Base-by-base conservation (phyloP, 2,888 invertebrate species). In the Drosophila tanythrix region DNA sequence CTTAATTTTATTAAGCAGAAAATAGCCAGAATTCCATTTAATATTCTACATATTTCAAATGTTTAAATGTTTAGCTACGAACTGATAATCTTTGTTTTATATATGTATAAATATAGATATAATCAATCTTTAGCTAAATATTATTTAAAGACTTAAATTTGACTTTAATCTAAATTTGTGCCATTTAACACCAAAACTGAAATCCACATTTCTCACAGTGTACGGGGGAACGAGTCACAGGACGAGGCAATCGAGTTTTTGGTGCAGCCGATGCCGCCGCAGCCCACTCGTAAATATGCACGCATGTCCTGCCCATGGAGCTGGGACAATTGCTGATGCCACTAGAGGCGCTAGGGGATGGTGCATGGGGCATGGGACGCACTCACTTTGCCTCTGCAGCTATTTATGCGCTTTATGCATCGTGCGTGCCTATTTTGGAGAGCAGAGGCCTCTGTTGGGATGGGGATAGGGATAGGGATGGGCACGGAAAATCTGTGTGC, bases 341-440 rank as follows among this genome's bases (percentile, higher is more conserved):
- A 53, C 60, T 62, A 10, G 25, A 27, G 40, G 35, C 48, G 40
- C 31, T 13, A 43, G 13, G 0, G 29, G 25, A 10, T 25, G 6
- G 29, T 50, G 52, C 33, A 33, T 40, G 70, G 53, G 0, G 64
- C 3, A 35, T 1, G 40, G 35, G 29, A 21, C 33, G 46, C 64
- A 67, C 55, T 55, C 62, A 82, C 62, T 58, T 79, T 61, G 63
- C 59, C 62, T 74, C 75, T 77, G 74, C 86, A 81, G 83, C 89
- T 90, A 90, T 90, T 88, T 90, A 90, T 88, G 89, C 82, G 80
- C 78, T 85, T 88, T 88, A 90, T 90, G 87, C 90, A 79, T 73
- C 70, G 87, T 85, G 90, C 88, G 88, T 85, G 90, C 79, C 82
- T 66, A 74, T 78, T 73, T 73, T 56, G 56, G 36, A 56, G 46